Conservation (phyloP, 2,888 invertebrate genomes). For the Clostera curtula region DNA sequence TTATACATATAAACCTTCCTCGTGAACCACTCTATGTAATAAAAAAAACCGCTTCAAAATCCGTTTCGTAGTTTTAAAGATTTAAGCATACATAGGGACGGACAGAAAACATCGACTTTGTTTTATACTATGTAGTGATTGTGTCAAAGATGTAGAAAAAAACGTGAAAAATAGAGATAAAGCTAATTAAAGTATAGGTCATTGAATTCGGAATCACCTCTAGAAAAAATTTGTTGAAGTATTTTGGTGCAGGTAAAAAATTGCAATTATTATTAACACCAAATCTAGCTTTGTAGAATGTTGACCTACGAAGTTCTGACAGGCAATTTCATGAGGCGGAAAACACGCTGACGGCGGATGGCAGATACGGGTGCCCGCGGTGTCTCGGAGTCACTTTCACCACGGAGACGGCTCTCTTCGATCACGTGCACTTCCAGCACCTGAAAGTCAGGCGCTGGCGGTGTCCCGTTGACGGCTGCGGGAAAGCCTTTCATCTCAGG, state of each 20-base stretch:
- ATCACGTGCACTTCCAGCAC: conserved; percentile 67
- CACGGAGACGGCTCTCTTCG: conserved; percentile 63
- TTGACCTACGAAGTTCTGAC: background rate
- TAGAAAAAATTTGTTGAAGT: too few relatives aligned
- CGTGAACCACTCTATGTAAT: background rate
- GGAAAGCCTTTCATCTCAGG: conserved; percentile 62
- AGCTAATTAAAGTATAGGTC: too few relatives aligned
- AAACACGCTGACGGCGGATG: conserved; percentile 29
- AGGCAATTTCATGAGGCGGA: conserved; percentile 60
- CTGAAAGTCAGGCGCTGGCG: conserved; percentile 58
- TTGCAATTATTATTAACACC: too few relatives aligned
- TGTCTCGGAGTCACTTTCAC: conserved; percentile 37
- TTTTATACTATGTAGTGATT: too few relatives aligned
- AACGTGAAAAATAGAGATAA: too few relatives aligned
- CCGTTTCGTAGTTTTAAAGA: too few relatives aligned
- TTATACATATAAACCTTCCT: background rate
- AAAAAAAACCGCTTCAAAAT: too few relatives aligned
- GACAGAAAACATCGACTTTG: too few relatives aligned
- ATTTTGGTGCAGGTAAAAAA: too few relatives aligned
- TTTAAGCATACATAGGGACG: too few relatives aligned
- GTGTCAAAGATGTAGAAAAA: too few relatives aligned
- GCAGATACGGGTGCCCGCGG: conserved; percentile 41
- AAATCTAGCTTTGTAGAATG: background rate
- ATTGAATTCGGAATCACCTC: too few relatives aligned
- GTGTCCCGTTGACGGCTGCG: conserved; percentile 53